Conservation (phyloP, 2,113 vertebrate species). For the Heterochromis multidens region DNA sequence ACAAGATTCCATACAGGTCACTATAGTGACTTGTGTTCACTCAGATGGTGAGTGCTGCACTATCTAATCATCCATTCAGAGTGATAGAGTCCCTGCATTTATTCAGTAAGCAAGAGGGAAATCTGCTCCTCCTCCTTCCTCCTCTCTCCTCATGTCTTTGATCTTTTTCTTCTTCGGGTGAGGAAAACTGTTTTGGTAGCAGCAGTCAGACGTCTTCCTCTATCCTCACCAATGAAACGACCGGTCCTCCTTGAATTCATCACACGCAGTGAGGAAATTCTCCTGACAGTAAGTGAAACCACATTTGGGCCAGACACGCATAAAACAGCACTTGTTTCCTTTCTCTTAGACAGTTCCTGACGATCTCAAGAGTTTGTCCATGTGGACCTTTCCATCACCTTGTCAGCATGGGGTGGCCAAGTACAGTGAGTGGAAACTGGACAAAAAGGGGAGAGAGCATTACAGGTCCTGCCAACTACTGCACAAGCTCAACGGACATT, state of each 20-base stretch:
- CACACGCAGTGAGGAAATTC: constrained; percentile 41
- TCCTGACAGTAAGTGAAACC: constrained; percentile 57
- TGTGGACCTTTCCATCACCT: constrained; percentile 24
- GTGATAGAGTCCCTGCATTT: constrained; percentile 38
- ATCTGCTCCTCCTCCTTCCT: constrained; percentile 10
- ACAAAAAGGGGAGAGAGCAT: neutral
- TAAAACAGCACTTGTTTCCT: constrained; percentile 34
- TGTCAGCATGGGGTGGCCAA: constrained; percentile 25
- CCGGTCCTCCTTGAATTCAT: constrained; percentile 41
- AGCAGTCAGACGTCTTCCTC: constrained; percentile 17
- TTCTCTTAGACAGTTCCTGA: constrained; percentile 27
- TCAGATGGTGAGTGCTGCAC: constrained; percentile 27
- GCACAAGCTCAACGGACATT: neutral
- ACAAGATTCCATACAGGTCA: constrained; percentile 15
- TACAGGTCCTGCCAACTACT: neutral
- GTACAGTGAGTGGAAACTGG: constrained; percentile 20
- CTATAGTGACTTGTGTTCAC: constrained; percentile 40
- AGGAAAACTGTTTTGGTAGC: constrained; percentile 39
- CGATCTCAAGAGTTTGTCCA: constrained; percentile 35
- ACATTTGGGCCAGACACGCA: constrained; percentile 27
- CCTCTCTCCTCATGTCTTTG: constrained; percentile 21
- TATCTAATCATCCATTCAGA: constrained; percentile 52
- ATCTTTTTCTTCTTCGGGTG: constrained; percentile 12
- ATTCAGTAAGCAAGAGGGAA: neutral
- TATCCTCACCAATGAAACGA: neutral